Evolutionary conservation across 2,888 invertebrate genomes (phyloP), one percentile per base, ranked within the genome.

Genomic region (Oscheius sp.): DNA sequence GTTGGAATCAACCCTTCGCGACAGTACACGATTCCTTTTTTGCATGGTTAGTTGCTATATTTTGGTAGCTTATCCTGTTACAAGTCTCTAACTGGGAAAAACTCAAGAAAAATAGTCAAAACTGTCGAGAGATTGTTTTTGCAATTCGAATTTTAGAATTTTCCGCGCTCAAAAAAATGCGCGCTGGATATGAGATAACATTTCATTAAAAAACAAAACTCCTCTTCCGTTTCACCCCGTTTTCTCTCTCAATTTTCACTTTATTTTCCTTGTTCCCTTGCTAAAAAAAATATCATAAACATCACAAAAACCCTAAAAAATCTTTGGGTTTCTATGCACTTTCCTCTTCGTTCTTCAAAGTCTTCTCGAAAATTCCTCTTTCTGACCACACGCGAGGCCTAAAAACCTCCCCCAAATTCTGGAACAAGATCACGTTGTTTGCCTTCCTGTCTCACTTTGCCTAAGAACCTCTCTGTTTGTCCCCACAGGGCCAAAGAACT

Each of bases 1-100:
- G 63, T 63, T 29, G 63, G 63, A 63, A 63, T 63, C n/a, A n/a
- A 33, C 13, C 63, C 47, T 10, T n/a, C 63, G 7, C n/a, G 63
- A 48, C 29, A n/a, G n/a, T 63, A 21, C 32, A 10, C 63, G 9
- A 29, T 29, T 10, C 13, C 29, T 29, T 58, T 58, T 5, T 32
- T 32, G 11, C 29, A 58, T 58, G 58, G 58, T 58, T 5, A 58
- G 58, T 42, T 42, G 42, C 42, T 42, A 42, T 42, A 21, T 42
- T 42, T 42, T 42, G 42, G 21, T 21, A 21, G 21, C 21, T 21
- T 21, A 21, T 21, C 21, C 21, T 21, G 21, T 21, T 21, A 21
- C 21, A 21, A 21, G 21, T 21, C 21, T 21, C 21, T 21, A 21
- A 21, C 21, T 21, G 21, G 21, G 21, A 21, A 21, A 21, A 21